A percentile compares a stretch with the other conserved stretches of the same genome.
phyloP scores from a whole-genome alignment of 2,797 vertebrate species.

The Scolopax rusticola region DNA sequence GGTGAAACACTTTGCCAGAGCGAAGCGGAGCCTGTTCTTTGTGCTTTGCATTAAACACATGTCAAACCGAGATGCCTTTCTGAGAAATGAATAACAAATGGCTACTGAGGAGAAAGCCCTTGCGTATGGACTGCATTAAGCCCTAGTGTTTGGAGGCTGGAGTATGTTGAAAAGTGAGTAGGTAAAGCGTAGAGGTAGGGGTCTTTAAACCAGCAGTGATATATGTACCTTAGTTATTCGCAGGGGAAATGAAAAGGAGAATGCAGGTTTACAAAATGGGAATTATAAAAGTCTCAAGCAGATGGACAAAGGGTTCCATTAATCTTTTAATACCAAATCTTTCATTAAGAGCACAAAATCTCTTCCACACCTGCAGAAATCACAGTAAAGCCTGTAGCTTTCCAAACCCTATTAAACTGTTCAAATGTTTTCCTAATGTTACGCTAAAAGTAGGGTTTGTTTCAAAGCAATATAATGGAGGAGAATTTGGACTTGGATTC shows the following conservation, averaged over 20 bases:
- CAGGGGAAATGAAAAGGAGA: background rate
- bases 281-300: background rate
- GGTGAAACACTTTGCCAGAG: background rate
- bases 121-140: background rate
- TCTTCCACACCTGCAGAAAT: conserved; percentile 54
- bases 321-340: conserved; percentile 37
- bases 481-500: background rate
- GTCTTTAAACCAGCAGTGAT: background rate
- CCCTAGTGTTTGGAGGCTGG: background rate
- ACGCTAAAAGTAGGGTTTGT: background rate
- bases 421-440: conserved; percentile 33
- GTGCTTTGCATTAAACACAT: background rate
- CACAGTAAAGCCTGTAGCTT: conserved; percentile 4
- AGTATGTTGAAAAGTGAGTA: background rate
- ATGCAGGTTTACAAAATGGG: background rate
- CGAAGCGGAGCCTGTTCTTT: background rate
- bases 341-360: conserved; percentile 7
- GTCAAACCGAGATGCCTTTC: background rate
- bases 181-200: background rate
- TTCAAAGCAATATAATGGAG: background rate
- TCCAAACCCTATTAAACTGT: background rate
- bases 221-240: background rate
- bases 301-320: conserved; percentile 2
- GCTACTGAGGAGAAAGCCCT: background rate
- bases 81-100: background rate